Base-by-base conservation (phyloP, 2,888 invertebrate genomes). In the Tillus elongatus region DNA sequence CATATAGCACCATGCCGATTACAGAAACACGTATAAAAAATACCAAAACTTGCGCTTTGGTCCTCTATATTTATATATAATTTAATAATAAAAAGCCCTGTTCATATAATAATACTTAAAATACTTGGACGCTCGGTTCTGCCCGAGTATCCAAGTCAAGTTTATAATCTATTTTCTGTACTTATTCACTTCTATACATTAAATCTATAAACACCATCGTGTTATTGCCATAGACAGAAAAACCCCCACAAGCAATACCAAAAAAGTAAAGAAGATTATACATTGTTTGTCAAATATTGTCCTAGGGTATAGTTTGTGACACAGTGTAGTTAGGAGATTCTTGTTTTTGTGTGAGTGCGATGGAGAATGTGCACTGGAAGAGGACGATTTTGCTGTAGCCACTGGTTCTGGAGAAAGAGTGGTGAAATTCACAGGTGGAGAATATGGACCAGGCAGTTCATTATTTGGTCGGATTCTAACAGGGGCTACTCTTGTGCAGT, bases 401-500 rank as follows among this genome's bases (percentile, higher is more conserved):
- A 46, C 54, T 16, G 62, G 60, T 54, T 65, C 68, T 31, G 54
- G 53, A 38, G 62, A 57, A 47, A 58, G 47, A 31, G 72, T 75
- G 34, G 71, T 66, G 58, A 83, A 73, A 37, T 74, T 73, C 50
- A 77, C 65, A 33, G 74, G 63, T 36, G 75, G 73, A 45, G 87
- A 84, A 67, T 75, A 82, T 43, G 83, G 77, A 42, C 88, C 82
- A 41, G 73, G 64, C 49, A 85, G 70, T 52, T 74, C 73, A 30
- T 68, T 68, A 37, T 75, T 73, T 35, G 68, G 66, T 53, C 72
- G 70, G 40, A 73, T 63, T 32, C 90, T 75, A 53, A 88, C 75
- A 15, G 82, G 80, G 66, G 82, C 81, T 45, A 90, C 86, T 37
- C 89, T 77, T 53, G 83, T 77, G 53, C 69, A 68, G 68, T 89